Base-by-base conservation (phyloP, 1,140 invertebrate genomes). In the Condylostylus longicornis region DNA sequence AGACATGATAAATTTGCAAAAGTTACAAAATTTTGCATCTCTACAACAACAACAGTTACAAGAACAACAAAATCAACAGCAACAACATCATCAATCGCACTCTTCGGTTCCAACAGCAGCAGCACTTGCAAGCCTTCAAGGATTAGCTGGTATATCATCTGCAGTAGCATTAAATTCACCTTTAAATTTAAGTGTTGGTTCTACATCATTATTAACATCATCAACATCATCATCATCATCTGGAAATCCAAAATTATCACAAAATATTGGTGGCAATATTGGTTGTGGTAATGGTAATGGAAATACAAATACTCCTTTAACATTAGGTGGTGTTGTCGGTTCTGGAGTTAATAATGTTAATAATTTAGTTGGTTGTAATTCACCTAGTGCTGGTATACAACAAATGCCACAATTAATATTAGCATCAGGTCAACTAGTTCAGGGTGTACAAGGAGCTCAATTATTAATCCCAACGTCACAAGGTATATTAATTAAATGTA, bases 401-500 rank as follows among this genome's bases (percentile, higher is more conserved):
- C n/a, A 61, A 43, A 59, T 61, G 58, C 58, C 57, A 39, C 57
- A 58, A 44, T 48, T 60, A 46, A 88, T 93, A 54, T 70, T 91
- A 45, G 84, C 83, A 31, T 88, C 85, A 40, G 85, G 86, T 41
- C 84, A 90, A 64, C 72, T 89, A 48, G 77, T 87, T 33, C 84
- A 89, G 63, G 84, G 85, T 38, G 86, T 90, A 46, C 85, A 89
- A 63, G 85, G 87, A 8, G 87, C 87, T 41, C 87, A 93, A 61
- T 71, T 93, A 37, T 74, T 93, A 40, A 91, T 94, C 64, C 88
- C 88, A 30, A 90, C 87, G 14, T 87, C 86, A 25, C 87, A 90
- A 76, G 87, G 88, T 90, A 66, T 46, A 45, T 38, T 13, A 27
- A 6, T 4, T 19, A 7, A n/a, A 27, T 36, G 27, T 4, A 7